Percentiles rank a stretch among this genome's conserved stretches.
Conservation (phyloP, 2,888 invertebrate genomes). For the Drymonia ruficornis region DNA sequence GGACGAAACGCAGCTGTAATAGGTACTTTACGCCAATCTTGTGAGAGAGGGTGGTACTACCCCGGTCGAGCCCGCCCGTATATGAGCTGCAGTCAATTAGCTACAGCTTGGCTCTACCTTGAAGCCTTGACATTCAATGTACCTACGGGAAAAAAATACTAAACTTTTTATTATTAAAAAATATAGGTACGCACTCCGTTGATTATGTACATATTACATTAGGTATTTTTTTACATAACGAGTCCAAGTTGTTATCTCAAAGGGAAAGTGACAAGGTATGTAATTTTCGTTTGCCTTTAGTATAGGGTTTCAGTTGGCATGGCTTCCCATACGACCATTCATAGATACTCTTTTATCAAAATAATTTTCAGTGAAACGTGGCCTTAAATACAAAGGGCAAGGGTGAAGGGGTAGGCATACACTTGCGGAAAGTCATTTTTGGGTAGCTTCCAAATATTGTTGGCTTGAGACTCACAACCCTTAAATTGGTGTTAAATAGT, state of each 20-base stretch:
- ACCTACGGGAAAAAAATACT: too few relatives aligned
- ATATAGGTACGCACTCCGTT: neutral
- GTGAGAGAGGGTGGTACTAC: too few relatives aligned
- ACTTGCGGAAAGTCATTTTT: constrained; percentile 27
- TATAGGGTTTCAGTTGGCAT: constrained; percentile 4
- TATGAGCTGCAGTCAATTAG: too few relatives aligned
- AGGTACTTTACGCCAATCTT: too few relatives aligned
- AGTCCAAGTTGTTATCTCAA: neutral
- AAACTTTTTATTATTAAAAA: too few relatives aligned
- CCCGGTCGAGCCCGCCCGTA: too few relatives aligned
- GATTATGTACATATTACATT: neutral
- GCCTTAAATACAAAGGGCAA: constrained; percentile 16
- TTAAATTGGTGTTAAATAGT: too few relatives aligned
- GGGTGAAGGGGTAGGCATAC: constrained; percentile 21
- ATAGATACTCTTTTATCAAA: constrained; percentile 42
- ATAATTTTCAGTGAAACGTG: constrained; percentile 30
- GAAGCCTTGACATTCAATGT: too few relatives aligned
- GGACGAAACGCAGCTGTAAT: too few relatives aligned
- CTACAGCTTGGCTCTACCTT: too few relatives aligned
- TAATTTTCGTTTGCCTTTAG: neutral
- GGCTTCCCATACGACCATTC: constrained; percentile 36
- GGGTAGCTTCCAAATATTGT: constrained; percentile 35
- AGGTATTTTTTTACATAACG: neutral
- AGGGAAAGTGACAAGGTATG: neutral
- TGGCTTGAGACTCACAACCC: constrained; percentile 17